Percentiles rank a stretch among this genome's conserved stretches.
Conservation (phyloP, 2,888 invertebrate species). For the Imbricaverruca yamaguchii region DNA sequence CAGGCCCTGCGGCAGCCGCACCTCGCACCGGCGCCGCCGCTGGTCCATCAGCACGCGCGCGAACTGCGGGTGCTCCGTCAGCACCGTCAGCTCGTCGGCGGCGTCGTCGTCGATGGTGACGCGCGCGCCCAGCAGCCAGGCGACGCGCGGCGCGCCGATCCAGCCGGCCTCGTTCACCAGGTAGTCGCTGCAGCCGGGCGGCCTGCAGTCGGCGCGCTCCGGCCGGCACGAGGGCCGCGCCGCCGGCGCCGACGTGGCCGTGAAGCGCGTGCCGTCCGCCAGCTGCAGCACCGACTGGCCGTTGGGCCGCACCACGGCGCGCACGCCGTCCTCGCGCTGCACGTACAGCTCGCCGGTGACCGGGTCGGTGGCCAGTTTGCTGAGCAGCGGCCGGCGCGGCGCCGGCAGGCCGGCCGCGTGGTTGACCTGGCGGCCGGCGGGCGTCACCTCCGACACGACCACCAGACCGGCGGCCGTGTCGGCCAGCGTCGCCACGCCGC, state of each 20-base stretch:
- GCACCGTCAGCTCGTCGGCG: not conserved
- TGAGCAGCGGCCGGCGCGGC: slow-evolving; percentile 2
- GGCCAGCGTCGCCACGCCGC: not conserved
- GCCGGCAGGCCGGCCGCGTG: not conserved
- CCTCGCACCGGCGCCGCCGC: not conserved
- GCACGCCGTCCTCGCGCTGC: slow-evolving; percentile 19
- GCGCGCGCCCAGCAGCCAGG: not conserved
- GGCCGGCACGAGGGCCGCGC: too few species aligned
- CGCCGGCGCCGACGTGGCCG: not conserved
- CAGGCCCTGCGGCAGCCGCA: slow-evolving; percentile 15
- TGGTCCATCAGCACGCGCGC: slow-evolving; percentile 14
- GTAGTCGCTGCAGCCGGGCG: not conserved
- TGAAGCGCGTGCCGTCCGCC: slow-evolving; percentile 4
- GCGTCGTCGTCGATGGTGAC: not conserved
- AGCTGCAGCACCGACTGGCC: not conserved
- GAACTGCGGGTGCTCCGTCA: not conserved
- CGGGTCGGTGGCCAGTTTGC: slow-evolving; percentile 14
- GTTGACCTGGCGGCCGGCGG: not conserved
- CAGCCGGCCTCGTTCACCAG: slow-evolving; percentile 6
- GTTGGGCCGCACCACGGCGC: not conserved
- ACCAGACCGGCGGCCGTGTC: not conserved
- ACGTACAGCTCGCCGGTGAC: slow-evolving; percentile 20
- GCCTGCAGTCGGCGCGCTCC: not conserved
- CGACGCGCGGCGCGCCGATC: not conserved
- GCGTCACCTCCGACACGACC: not conserved